Conservation (phyloP, 2,888 invertebrate species). For the Clivina fossor region DNA sequence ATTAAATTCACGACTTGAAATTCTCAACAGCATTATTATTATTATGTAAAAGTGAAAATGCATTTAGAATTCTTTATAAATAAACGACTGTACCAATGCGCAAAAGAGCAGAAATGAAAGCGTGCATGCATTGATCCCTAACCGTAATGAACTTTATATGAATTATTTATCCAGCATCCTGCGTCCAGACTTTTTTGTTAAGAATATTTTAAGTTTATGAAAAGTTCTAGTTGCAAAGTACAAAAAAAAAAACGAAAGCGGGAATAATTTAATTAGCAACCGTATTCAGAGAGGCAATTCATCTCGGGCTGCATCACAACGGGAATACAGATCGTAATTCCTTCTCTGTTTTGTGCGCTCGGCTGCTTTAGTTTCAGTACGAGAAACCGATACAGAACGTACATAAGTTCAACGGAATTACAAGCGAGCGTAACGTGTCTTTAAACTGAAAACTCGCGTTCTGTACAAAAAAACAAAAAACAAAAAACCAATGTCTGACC, state of each 20-base stretch:
- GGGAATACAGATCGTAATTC: conserved; percentile 14
- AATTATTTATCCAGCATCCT: conserved; percentile 30
- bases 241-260: conserved; percentile 1
- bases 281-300: conserved; percentile 7
- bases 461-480: too few species aligned
- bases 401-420: background rate
- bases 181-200: conserved; percentile 20
- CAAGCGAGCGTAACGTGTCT: background rate
- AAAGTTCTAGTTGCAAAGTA: conserved; percentile 12
- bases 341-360: background rate
- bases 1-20: too few species aligned
- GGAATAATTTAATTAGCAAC: conserved; percentile 13
- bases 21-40: too few species aligned
- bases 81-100: too few species aligned
- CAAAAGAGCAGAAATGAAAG: background rate
- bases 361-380: too few species aligned
- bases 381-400: too few species aligned
- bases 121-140: too few species aligned
- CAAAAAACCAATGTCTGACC: too few species aligned
- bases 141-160: conserved; percentile 24
- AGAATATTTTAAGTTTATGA: conserved; percentile 22
- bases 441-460: too few species aligned
- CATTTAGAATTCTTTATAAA: too few species aligned
- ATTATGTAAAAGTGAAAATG: too few species aligned
- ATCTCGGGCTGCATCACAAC: background rate